Percentiles rank a stretch among this genome's conserved stretches.
These are phyloP conservation scores for Brenthis daphne DNA, from an alignment of 2,888 invertebrate species.

Conservation along the genomic window DNA sequence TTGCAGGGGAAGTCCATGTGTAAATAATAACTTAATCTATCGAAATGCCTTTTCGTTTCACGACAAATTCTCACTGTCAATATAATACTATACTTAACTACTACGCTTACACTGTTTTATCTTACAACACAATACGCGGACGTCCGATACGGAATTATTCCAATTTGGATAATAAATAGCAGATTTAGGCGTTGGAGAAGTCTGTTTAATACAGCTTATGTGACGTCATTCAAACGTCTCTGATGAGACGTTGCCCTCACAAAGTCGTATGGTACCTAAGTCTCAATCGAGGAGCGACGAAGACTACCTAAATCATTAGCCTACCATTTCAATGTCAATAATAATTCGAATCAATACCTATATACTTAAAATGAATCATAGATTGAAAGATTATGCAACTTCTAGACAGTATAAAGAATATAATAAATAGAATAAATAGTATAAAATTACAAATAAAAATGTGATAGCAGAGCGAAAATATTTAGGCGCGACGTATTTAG, in stretches of 20 bases:
- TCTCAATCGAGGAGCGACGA: too few relatives aligned
- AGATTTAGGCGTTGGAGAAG: slow-evolving; percentile 7
- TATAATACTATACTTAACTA: slow-evolving; percentile 33
- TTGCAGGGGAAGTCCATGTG: slow-evolving; percentile 36
- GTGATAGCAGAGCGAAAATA: neutral
- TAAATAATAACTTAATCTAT: slow-evolving; percentile 47
- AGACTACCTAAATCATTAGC: neutral
- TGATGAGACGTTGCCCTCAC: neutral
- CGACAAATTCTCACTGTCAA: slow-evolving; percentile 32
- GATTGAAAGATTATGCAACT: neutral
- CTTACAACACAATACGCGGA: slow-evolving; percentile 14
- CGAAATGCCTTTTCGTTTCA: slow-evolving; percentile 35
- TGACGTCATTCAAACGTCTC: neutral
- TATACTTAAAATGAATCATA: neutral
- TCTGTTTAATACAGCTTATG: neutral
- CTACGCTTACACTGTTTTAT: slow-evolving; percentile 9
- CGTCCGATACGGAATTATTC: slow-evolving; percentile 4
- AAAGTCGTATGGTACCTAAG: too few relatives aligned
- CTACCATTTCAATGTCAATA: neutral
- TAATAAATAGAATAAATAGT: neutral
- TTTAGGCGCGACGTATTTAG: slow-evolving; percentile 6
- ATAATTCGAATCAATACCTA: neutral
- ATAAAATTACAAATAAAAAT: neutral
- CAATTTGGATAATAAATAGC: slow-evolving; percentile 3
- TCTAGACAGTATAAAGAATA: neutral